phyloP scores from a whole-genome alignment of 35 echinoderm and acorn worm genomes.

The Chiridota heheva region DNA sequence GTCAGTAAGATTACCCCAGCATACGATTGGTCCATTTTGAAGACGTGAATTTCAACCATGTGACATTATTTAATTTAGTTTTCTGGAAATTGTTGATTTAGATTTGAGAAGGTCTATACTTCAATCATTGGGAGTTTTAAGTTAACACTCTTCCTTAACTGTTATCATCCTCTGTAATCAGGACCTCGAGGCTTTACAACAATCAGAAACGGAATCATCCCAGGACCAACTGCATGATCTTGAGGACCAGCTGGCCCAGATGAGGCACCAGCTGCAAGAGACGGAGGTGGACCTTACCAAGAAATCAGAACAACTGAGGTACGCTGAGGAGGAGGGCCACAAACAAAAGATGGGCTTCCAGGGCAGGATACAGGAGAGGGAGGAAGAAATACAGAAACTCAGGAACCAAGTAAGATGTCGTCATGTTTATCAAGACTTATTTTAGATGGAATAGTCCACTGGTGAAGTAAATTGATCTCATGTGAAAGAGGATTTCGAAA shows the following conservation, averaged over 20 bases:
- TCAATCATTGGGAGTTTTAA: too few species aligned
- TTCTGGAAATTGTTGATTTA: too few species aligned
- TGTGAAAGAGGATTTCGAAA: too few species aligned
- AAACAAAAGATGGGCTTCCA: conserved; percentile 72
- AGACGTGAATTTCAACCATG: too few species aligned
- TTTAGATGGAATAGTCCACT: too few species aligned
- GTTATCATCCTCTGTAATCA: conserved; percentile 5
- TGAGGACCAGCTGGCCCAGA: conserved; percentile 63
- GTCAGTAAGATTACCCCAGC: too few species aligned
- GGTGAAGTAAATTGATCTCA: too few species aligned
- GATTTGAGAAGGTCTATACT: too few species aligned
- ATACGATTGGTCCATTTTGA: too few species aligned
- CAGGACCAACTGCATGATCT: conserved; percentile 94
- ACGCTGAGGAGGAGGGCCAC: conserved; percentile 73
- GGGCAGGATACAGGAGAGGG: conserved; percentile 78
- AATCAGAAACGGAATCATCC: conserved; percentile 78
- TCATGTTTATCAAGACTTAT: neutral
- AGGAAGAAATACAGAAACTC: conserved; percentile 87
- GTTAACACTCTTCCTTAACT: neutral
- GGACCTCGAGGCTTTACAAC: conserved; percentile 89
- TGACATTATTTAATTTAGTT: too few species aligned
- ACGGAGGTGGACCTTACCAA: conserved; percentile 70
- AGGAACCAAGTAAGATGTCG: conserved; percentile 72
- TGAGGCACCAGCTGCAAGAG: conserved; percentile 67
- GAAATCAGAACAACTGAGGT: conserved; percentile 84